Evolutionary conservation across 1,140 invertebrate genomes (phyloP).

Genomic region (Hycleus cichorii): DNA sequence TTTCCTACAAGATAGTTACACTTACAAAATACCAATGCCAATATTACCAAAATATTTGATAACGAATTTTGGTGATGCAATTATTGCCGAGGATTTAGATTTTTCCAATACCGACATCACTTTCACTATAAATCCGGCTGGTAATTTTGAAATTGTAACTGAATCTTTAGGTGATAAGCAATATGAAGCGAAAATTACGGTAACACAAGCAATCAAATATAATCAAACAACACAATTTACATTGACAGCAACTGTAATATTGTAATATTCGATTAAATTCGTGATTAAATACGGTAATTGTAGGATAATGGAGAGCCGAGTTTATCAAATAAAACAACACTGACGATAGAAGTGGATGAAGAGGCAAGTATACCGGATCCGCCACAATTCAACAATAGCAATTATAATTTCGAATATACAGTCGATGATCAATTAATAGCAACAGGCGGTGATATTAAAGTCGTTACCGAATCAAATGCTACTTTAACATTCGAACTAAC

Average conservation of each 20-base stretch:
- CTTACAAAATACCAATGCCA: conserved; percentile 26
- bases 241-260: too few species aligned
- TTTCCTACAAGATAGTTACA: conserved; percentile 5
- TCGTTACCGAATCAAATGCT: not conserved
- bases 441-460: not conserved
- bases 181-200: too few species aligned
- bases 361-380: conserved; percentile 10
- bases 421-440: not conserved
- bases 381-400: conserved; percentile 12
- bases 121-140: conserved; percentile 16
- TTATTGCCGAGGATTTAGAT: conserved; percentile 23
- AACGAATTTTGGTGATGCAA: conserved; percentile 16
- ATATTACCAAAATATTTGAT: conserved; percentile 20
- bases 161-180: not conserved
- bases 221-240: too few species aligned
- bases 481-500: too few species aligned
- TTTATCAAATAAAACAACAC: not conserved
- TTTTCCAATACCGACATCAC: conserved; percentile 24
- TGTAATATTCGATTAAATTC: too few species aligned
- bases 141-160: conserved; percentile 16
- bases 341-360: conserved; percentile 14
- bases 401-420: conserved; percentile 14
- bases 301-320: not conserved
- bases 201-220: too few species aligned
- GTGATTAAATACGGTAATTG: too few species aligned